These are phyloP conservation scores for Nansenia antarctica DNA, from an alignment of 2,113 vertebrate species.

Conservation along the genomic window DNA sequence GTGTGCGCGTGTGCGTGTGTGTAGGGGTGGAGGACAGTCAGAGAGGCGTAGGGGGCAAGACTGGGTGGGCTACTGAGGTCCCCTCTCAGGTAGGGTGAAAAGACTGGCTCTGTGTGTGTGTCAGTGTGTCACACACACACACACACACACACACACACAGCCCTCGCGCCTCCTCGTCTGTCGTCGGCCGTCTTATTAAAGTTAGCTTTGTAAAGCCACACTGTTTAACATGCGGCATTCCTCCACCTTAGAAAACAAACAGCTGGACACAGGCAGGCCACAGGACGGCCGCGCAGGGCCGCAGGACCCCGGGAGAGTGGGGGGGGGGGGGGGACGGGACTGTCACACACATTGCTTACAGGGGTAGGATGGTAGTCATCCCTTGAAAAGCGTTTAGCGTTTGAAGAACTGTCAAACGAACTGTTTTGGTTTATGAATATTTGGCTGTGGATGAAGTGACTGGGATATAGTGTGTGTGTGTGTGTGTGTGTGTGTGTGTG, in stretches of 20 bases:
- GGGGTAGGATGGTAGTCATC: too few relatives aligned
- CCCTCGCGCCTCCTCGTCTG: constrained; percentile 41
- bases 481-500: too few relatives aligned
- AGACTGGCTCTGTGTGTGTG: neutral
- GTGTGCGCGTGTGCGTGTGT: too few relatives aligned
- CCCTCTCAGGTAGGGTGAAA: neutral
- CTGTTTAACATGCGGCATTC: constrained; percentile 53
- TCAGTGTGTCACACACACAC: neutral
- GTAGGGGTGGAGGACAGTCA: too few relatives aligned
- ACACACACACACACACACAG: constrained; percentile 19
- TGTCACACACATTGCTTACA: too few relatives aligned
- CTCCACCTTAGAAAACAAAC: constrained; percentile 63
- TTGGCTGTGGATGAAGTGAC: too few relatives aligned
- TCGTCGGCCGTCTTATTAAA: constrained; percentile 70
- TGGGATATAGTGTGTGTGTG: too few relatives aligned
- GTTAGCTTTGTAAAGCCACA: constrained; percentile 64
- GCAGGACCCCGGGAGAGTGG: constrained; percentile 21
- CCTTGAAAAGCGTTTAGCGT: too few relatives aligned
- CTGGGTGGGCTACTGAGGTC: too few relatives aligned
- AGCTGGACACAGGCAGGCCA: constrained; percentile 32
- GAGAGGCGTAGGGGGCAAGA: too few relatives aligned
- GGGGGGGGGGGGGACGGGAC: neutral
- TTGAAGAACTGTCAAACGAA: too few relatives aligned
- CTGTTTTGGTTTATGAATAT: too few relatives aligned
- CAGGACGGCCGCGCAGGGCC: constrained; percentile 12